Conservation (phyloP, 2,888 invertebrate genomes). For the Arrhopalites spinosus region DNA sequence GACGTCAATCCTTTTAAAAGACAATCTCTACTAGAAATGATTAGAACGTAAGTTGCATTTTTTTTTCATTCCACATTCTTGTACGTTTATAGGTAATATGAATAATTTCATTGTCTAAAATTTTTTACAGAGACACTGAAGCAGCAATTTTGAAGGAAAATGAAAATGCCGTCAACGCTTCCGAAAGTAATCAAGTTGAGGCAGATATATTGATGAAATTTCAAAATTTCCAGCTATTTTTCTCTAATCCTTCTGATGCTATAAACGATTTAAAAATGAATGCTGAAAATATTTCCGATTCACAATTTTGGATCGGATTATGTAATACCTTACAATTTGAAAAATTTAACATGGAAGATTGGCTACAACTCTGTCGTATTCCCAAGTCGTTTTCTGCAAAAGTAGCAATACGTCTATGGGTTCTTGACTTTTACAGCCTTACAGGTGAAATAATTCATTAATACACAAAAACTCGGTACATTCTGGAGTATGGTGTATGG, state of each 20-base stretch:
- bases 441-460: background rate
- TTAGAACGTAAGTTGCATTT: conserved; percentile 17
- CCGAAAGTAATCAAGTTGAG: background rate
- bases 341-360: conserved; percentile 7
- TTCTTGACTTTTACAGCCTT: conserved; percentile 25
- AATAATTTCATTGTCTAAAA: background rate
- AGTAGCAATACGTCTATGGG: conserved; percentile 9
- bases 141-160: background rate
- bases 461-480: background rate
- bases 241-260: background rate
- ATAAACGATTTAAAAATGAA: background rate
- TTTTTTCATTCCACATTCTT: background rate
- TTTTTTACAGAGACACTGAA: conserved; percentile 21
- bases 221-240: conserved; percentile 29
- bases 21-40: background rate
- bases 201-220: conserved; percentile 12
- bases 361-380: conserved; percentile 18
- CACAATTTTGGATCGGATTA: conserved; percentile 18
- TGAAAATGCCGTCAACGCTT: background rate
- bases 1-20: conserved; percentile 17
- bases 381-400: background rate
- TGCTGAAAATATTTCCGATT: conserved; percentile 3
- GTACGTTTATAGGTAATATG: background rate
- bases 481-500: background rate
- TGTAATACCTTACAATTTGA: conserved; percentile 11